These are phyloP conservation scores for Narcine bancroftii DNA, from an alignment of 2,113 vertebrate genomes.

Conservation along the genomic window DNA sequence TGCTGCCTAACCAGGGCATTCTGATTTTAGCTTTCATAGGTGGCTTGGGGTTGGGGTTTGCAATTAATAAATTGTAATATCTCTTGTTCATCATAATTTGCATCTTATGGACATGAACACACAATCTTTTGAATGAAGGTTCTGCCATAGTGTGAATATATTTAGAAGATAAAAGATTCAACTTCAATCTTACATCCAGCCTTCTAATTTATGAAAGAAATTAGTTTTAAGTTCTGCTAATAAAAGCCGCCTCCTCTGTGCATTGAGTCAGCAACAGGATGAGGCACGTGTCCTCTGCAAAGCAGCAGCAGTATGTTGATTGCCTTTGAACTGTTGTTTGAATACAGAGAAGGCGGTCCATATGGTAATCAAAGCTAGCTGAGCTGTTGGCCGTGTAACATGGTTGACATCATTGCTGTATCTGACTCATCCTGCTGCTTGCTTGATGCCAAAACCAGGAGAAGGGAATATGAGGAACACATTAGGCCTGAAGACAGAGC, in stretches of 20 bases:
- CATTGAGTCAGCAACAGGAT: background rate
- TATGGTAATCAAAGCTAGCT: background rate
- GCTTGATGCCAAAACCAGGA: slow-evolving; percentile 15
- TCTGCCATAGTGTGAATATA: background rate
- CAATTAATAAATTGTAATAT: no score
- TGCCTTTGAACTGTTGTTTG: slow-evolving; percentile 32
- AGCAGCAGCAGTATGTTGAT: background rate
- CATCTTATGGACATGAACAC: background rate
- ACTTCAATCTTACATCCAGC: slow-evolving; percentile 6
- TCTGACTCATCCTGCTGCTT: slow-evolving; percentile 18
- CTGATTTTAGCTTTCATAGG: no score
- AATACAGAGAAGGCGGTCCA: background rate
- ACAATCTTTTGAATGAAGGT: background rate
- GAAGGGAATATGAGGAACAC: background rate
- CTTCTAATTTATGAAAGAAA: background rate
- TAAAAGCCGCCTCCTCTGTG: background rate
- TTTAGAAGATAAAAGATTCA: background rate
- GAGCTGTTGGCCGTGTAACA: background rate
- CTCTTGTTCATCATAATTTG: no score
- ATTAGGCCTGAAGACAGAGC: background rate
- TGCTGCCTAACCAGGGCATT: no score
- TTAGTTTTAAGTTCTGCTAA: background rate
- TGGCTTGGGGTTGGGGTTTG: no score
- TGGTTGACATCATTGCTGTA: background rate
- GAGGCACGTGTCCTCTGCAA: background rate